Evolutionary conservation across 2,888 invertebrate genomes (phyloP), one percentile per base, ranked within the genome.

Genomic region (Aproaerema taeniolella): DNA sequence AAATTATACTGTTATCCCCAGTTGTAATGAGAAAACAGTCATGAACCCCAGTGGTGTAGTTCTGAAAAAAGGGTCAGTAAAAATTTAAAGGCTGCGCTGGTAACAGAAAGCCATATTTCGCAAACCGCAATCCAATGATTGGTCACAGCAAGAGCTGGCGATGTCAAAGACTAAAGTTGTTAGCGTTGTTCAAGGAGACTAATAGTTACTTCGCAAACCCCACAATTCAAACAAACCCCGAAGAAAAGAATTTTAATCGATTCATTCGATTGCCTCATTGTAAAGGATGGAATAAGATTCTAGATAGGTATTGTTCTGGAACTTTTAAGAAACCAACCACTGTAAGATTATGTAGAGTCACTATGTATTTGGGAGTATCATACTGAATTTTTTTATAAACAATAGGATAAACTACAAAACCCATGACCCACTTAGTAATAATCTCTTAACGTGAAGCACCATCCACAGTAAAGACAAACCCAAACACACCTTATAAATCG

Each of bases 371-470:
- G n/a, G n/a, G n/a, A n/a, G n/a, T n/a, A n/a, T n/a, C n/a, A n/a
- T n/a, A n/a, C n/a, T n/a, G n/a, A n/a, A n/a, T 16, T 31, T 16
- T 26, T 9, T 26, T 9, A 36, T 36, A 28, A 36, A 28, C 28
- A 36, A 28, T 20, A 14, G 25, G n/a, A 14, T 25, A 34, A 25
- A 34, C 14, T 34, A 46, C 42, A 49, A 42, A 47, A 45, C 41
- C 56, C 57, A 52, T 63, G 61, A 61, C 62, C 57, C 45, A 52
- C 31, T 53, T 56, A 41, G 36, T 44, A 51, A 52, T 49, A 53
- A 53, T 48, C 52, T 52, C 43, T 48, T 43, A 32, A 42, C 42
- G 48, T 42, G 38, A 35, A 49, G 38, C 17, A 34, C 11, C 38
- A 30, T 38, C 31, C 33, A 30, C n/a, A 42, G 36, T 38, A 38